These are phyloP conservation scores for Gerris lacustris DNA, from an alignment of 2,888 invertebrate genomes.

Conservation along the genomic window DNA sequence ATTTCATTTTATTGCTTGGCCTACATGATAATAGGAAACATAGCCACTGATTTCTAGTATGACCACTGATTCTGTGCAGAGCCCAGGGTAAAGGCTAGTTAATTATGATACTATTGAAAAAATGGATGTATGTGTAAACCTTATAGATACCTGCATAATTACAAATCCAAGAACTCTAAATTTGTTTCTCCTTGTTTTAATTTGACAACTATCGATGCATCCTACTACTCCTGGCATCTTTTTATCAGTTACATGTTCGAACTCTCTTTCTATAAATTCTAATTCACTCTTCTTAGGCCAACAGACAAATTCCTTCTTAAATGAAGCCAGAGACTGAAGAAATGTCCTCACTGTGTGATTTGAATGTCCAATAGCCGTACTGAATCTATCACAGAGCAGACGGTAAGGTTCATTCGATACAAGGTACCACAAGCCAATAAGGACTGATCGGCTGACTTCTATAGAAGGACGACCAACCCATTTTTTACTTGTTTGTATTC, in stretches of 20 bases:
- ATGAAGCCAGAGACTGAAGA: neutral
- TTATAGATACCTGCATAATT: neutral
- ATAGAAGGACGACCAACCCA: slow-evolving; percentile 9
- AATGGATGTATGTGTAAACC: too few species aligned
- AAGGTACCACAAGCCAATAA: neutral
- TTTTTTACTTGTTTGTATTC: neutral
- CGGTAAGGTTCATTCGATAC: slow-evolving; percentile 6
- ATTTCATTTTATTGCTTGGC: too few species aligned
- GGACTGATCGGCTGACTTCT: neutral
- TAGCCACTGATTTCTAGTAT: too few species aligned
- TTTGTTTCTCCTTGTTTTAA: slow-evolving; percentile 7
- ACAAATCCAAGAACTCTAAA: slow-evolving; percentile 1
- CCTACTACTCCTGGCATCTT: neutral
- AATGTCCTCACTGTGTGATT: neutral
- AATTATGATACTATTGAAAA: too few species aligned
- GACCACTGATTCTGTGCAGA: too few species aligned
- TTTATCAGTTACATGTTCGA: neutral
- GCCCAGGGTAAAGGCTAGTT: too few species aligned
- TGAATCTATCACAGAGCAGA: neutral
- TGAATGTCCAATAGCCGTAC: neutral
- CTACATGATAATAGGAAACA: too few species aligned
- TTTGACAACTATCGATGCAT: slow-evolving; percentile 2
- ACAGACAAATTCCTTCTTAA: neutral
- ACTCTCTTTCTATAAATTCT: neutral
- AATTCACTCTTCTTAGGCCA: neutral